Percentiles rank a stretch among this genome's conserved stretches.
Evolutionary conservation across 2,113 vertebrate species (phyloP).

Genomic region (Oenanthe oenanthe): DNA sequence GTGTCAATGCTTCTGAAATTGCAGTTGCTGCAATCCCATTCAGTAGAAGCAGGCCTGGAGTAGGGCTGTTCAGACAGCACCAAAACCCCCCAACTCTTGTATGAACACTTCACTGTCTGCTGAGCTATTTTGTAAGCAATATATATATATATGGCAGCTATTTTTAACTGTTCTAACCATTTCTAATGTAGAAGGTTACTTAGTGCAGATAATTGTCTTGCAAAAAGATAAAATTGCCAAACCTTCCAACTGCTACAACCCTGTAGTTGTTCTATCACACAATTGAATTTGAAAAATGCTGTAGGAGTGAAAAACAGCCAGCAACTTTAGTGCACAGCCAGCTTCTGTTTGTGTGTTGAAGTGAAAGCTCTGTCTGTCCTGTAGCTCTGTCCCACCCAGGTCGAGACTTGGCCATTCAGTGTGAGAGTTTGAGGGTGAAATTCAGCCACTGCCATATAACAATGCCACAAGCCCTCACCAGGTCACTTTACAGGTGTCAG

Average conservation of each 20-base stretch:
- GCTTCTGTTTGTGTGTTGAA: not conserved
- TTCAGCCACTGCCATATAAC: not conserved
- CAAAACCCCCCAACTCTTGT: not conserved
- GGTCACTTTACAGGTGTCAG: not conserved
- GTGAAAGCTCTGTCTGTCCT: not conserved
- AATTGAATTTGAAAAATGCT: not conserved
- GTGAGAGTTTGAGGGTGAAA: not conserved
- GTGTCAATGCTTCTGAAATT: not conserved
- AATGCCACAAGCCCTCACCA: not conserved
- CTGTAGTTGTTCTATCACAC: not conserved
- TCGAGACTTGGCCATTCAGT: fast-evolving
- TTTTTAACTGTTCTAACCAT: not conserved
- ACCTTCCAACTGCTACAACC: not conserved
- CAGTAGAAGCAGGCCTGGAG: not conserved
- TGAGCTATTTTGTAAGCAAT: not conserved
- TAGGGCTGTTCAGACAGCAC: not conserved
- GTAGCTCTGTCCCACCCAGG: not conserved
- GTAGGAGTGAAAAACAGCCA: not conserved
- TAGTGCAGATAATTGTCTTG: not conserved
- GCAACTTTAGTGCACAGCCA: not conserved
- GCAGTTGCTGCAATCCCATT: not conserved
- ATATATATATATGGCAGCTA: not conserved
- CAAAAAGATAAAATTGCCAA: not conserved
- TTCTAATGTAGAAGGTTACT: not conserved
- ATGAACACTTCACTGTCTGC: not conserved